Percentiles rank a stretch among this genome's conserved stretches.
Evolutionary conservation across 1,140 invertebrate species (phyloP).

Genomic region (Dolichoris vasculosae): DNA sequence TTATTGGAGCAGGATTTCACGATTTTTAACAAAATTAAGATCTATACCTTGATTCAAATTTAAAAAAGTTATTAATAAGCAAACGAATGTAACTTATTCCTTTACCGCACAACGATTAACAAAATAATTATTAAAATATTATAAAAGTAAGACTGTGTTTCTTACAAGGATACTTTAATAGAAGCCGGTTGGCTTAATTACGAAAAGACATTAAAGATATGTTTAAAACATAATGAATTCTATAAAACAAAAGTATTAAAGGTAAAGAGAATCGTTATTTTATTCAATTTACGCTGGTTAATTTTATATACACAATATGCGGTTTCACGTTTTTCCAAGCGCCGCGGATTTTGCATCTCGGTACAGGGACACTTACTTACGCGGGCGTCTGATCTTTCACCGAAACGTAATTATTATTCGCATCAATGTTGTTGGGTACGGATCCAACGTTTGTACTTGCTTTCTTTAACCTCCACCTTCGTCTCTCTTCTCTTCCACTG

Average conservation of each 20-base stretch:
- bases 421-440: neutral
- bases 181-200: too few species aligned
- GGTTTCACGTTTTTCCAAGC: neutral
- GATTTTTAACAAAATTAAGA: too few species aligned
- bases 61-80: too few species aligned
- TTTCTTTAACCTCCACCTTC: neutral
- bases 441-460: neutral
- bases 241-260: neutral
- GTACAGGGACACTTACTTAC: neutral
- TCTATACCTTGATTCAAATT: too few species aligned
- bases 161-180: too few species aligned
- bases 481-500: neutral
- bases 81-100: too few species aligned
- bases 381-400: neutral
- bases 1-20: too few species aligned
- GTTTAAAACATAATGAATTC: neutral
- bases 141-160: too few species aligned
- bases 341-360: neutral
- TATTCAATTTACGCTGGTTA: neutral
- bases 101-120: too few species aligned
- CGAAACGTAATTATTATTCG: constrained; percentile 20
- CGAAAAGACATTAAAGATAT: neutral
- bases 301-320: neutral
- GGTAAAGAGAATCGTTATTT: neutral
- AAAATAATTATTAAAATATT: too few species aligned